phyloP scores from a whole-genome alignment of 2,113 vertebrate genomes.

The Crotalus viridis region DNA sequence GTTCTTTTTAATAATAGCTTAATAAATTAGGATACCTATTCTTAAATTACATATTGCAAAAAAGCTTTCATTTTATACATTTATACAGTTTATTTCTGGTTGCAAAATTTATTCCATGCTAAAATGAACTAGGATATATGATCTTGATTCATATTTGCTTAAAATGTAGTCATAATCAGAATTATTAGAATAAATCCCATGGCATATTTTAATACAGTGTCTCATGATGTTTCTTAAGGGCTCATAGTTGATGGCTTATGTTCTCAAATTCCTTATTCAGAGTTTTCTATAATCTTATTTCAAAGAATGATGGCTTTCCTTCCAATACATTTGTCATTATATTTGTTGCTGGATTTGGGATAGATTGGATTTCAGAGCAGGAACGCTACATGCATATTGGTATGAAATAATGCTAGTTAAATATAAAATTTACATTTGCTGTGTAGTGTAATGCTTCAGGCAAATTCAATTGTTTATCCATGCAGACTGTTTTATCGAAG shows the following conservation, averaged over 20 bases:
- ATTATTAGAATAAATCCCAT: conserved; percentile 56
- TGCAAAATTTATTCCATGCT: conserved; percentile 29
- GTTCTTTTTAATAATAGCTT: not conserved
- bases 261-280: conserved; percentile 50
- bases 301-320: conserved; percentile 35
- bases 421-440: conserved; percentile 45
- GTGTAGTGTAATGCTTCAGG: conserved; percentile 41
- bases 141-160: conserved; percentile 38
- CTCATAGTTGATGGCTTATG: conserved; percentile 46
- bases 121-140: conserved; percentile 46
- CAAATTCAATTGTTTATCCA: conserved; percentile 41
- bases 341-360: conserved; percentile 55
- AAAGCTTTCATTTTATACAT: not conserved
- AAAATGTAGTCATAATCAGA: conserved; percentile 53
- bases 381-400: conserved; percentile 25
- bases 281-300: conserved; percentile 58
- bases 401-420: conserved; percentile 46
- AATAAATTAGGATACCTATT: conserved; percentile 37
- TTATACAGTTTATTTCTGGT: conserved; percentile 35
- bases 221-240: conserved; percentile 54
- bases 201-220: conserved; percentile 51
- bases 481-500: conserved; percentile 20
- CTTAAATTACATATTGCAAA: conserved; percentile 19
- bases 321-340: conserved; percentile 56
- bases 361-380: conserved; percentile 48